Evolutionary conservation across 1,140 invertebrate species (phyloP).

Genomic region (Solen grandis): DNA sequence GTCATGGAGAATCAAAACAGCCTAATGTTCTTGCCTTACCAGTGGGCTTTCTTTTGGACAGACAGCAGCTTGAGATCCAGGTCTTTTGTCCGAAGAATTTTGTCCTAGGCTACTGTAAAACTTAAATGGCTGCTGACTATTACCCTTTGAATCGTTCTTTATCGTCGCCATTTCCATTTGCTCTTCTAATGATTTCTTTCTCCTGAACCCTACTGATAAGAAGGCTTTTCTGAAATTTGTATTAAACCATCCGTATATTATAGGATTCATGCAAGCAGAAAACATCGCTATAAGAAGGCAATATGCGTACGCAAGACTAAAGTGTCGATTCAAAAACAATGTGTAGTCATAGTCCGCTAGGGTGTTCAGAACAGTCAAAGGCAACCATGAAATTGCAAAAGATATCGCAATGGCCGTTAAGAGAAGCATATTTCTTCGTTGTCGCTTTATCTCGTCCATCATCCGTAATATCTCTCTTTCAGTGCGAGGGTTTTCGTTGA

Average conservation of each 20-base stretch:
- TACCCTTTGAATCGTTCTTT: slow-evolving; percentile 54
- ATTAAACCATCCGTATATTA: slow-evolving; percentile 74
- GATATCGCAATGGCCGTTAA: slow-evolving; percentile 81
- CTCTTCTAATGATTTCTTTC: slow-evolving; percentile 17
- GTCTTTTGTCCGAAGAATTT: background rate
- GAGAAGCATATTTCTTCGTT: slow-evolving; percentile 82
- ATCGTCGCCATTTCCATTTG: slow-evolving; percentile 54
- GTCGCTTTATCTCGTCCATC: slow-evolving; percentile 79
- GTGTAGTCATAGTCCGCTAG: slow-evolving; percentile 75
- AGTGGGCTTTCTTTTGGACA: no score
- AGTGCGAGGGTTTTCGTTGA: slow-evolving; percentile 57
- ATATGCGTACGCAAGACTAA: slow-evolving; percentile 82
- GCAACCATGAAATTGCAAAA: slow-evolving; percentile 82
- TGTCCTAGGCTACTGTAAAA: slow-evolving; percentile 39
- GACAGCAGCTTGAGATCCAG: no score
- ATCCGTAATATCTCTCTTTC: slow-evolving; percentile 42
- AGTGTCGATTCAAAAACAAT: slow-evolving; percentile 70
- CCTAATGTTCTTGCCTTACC: no score
- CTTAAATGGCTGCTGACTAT: slow-evolving; percentile 11
- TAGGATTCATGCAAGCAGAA: slow-evolving; percentile 76
- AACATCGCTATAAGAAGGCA: slow-evolving; percentile 84
- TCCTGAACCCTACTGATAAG: slow-evolving; percentile 21
- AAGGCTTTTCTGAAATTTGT: slow-evolving; percentile 68
- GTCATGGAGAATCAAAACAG: no score
- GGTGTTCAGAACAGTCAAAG: slow-evolving; percentile 83